Evolutionary conservation across 2,113 vertebrate genomes (phyloP).

Genomic region (Echinops telfairi): DNA sequence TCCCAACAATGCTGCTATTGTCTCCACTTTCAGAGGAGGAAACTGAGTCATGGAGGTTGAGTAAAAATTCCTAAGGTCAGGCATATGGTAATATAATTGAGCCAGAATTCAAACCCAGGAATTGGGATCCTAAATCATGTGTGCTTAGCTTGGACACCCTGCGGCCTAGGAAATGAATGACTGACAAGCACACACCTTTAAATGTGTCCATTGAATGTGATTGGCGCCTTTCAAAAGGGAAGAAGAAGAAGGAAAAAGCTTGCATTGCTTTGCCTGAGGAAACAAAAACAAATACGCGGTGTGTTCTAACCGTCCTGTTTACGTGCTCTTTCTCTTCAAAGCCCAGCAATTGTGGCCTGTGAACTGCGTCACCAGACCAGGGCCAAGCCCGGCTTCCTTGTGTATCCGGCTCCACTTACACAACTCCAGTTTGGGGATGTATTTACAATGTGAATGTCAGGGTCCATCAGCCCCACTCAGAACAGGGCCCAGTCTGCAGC

Average conservation of each 20-base stretch:
- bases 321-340: conserved; percentile 41
- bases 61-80: neutral
- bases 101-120: neutral
- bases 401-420: neutral
- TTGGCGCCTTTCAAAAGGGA: neutral
- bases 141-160: rapidly evolving
- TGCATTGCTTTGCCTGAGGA: neutral
- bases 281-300: neutral
- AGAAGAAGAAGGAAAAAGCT: neutral
- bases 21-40: neutral
- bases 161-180: neutral
- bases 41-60: neutral
- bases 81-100: neutral
- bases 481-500: neutral
- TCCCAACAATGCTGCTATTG: rapidly evolving
- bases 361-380: conserved; percentile 72
- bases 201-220: neutral
- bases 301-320: neutral
- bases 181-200: neutral
- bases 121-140: neutral
- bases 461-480: neutral
- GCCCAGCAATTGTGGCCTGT: conserved; percentile 61
- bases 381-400: conserved; percentile 43
- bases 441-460: neutral
- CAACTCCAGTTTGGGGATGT: neutral